A percentile compares a stretch with the other conserved stretches of the same genome.
phyloP scores from a whole-genome alignment of 53 echinoderm and acorn worm species.

The Mesocentrotus franciscanus region DNA sequence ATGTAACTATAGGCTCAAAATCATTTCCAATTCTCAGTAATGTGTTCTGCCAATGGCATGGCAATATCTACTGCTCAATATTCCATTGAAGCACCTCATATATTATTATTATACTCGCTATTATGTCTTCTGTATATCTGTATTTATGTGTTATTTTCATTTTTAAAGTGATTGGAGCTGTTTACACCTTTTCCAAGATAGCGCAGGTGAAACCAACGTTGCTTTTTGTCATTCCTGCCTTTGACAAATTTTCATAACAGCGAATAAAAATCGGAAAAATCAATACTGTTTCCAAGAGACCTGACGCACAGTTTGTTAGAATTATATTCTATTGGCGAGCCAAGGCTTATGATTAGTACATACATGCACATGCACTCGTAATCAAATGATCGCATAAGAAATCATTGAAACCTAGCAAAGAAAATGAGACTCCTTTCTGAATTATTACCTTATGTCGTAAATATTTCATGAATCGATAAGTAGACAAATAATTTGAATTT shows the following conservation, averaged over 20 bases:
- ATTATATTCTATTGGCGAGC: neutral
- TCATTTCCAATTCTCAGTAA: neutral
- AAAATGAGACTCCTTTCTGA: neutral
- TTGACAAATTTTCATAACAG: constrained; percentile 44
- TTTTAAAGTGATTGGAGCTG: neutral
- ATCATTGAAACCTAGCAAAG: neutral
- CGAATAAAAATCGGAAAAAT: constrained; percentile 40
- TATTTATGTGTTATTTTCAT: neutral
- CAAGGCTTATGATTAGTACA: neutral
- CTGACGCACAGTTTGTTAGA: constrained; percentile 4
- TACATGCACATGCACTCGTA: neutral
- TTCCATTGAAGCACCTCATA: neutral
- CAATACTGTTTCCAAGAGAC: neutral
- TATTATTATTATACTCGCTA: neutral
- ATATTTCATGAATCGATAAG: neutral
- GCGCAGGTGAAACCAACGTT: neutral
- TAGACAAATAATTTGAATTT: neutral
- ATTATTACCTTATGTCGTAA: neutral
- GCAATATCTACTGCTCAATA: neutral
- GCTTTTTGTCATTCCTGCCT: constrained; percentile 45
- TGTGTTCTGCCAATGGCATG: neutral
- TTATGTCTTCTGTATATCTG: neutral
- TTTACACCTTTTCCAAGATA: constrained; percentile 5
- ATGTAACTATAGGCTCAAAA: neutral
- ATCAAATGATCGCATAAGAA: neutral